These are phyloP conservation scores for Ceratoteleas bidentatus DNA, from an alignment of 1,140 invertebrate species.

Conservation along the genomic window DNA sequence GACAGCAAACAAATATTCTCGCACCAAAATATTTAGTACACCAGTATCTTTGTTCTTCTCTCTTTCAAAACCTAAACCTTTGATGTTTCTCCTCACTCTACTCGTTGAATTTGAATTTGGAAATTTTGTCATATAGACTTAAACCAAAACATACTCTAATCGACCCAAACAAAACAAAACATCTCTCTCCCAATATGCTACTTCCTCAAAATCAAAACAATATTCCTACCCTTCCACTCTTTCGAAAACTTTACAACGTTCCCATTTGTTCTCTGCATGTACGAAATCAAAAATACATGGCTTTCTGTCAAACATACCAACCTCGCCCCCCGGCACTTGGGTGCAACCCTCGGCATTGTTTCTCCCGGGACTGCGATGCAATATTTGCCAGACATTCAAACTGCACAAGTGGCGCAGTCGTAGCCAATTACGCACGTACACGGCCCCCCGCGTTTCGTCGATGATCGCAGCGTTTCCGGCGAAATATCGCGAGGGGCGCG, in stretches of 20 bases:
- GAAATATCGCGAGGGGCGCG: conserved; percentile 39
- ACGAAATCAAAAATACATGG: conserved; percentile 29
- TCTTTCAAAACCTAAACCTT: no score
- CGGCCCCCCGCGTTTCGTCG: conserved; percentile 36
- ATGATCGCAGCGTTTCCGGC: conserved; percentile 19
- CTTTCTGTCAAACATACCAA: not conserved
- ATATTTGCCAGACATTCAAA: conserved; percentile 50
- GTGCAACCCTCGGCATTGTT: conserved; percentile 20
- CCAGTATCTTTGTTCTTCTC: no score
- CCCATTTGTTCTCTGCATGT: not conserved
- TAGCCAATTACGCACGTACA: conserved; percentile 57
- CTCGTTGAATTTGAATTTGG: no score
- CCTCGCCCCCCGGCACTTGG: conserved; percentile 7
- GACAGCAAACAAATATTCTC: no score
- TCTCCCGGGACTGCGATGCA: conserved; percentile 14
- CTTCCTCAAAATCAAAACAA: not conserved
- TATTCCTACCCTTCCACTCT: no score
- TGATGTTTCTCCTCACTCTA: no score
- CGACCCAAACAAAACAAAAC: no score
- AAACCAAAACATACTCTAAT: no score
- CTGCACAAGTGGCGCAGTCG: conserved; percentile 50
- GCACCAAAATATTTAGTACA: no score
- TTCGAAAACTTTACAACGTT: no score
- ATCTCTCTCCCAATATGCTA: not conserved
- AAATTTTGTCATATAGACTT: no score